Conservation (phyloP, 2,888 invertebrate genomes). For the Anorthoa munda region DNA sequence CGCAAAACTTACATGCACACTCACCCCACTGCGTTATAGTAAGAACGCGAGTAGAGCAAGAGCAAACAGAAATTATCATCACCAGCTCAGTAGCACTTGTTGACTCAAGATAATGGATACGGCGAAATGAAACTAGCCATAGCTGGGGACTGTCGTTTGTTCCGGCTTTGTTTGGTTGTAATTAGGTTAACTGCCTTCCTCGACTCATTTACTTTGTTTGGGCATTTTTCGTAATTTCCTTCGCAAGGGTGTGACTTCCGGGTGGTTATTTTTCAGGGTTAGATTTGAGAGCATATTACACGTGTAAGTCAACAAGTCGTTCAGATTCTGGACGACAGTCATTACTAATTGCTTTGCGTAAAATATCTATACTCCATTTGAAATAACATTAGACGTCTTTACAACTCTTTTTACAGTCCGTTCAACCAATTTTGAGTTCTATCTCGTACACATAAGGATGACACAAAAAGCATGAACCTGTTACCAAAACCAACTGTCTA, state of each 20-base stretch:
- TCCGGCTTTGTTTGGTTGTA: slow-evolving; percentile 41
- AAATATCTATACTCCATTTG: too few species aligned
- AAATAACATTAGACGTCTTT: too few species aligned
- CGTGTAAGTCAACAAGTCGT: too few species aligned
- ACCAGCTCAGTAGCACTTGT: slow-evolving; percentile 58
- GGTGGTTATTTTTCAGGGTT: slow-evolving; percentile 12
- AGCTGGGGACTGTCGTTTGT: slow-evolving; percentile 43
- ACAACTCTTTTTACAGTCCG: too few species aligned
- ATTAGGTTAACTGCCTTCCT: slow-evolving; percentile 51
- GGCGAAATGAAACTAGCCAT: slow-evolving; percentile 52
- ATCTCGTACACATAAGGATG: too few species aligned
- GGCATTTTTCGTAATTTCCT: slow-evolving; percentile 42
- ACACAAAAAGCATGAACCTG: too few species aligned
- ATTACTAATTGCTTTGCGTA: not conserved
- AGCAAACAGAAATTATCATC: slow-evolving; percentile 49
- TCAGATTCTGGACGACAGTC: not conserved
- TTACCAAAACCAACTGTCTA: too few species aligned
- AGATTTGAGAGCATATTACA: slow-evolving; percentile 3
- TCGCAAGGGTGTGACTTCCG: slow-evolving; percentile 36
- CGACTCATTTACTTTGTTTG: slow-evolving; percentile 33
- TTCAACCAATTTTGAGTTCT: too few species aligned
- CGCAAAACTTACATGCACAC: not conserved
- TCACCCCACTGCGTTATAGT: not conserved
- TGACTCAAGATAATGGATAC: slow-evolving; percentile 60
- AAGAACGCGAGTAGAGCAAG: slow-evolving; percentile 5